Evolutionary conservation across 2,888 invertebrate species (phyloP), one percentile per base, ranked within the genome.

Genomic region (Drosophila pullipes): DNA sequence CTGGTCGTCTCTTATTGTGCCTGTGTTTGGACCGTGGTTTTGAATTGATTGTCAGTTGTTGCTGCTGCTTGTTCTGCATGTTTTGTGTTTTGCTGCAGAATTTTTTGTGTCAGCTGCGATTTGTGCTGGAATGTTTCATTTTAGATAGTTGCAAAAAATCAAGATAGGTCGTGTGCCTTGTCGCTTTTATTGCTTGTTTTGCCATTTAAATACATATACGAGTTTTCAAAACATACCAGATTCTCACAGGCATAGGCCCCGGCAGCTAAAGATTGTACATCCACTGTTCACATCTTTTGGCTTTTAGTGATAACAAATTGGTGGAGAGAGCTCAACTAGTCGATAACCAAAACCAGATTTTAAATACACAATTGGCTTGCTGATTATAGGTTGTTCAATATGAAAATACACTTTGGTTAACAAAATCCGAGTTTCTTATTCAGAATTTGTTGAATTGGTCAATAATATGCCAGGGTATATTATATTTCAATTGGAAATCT

Each of bases 31-130:
- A 41, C 62, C 37, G 60, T 63, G 68, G 79, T 77, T 86, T 66
- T 69, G 71, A 73, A 76, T 76, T 72, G 80, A 80, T 80, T 78
- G 76, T 53, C 53, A 39, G 52, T 52, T 57, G 65, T 53, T 47
- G 22, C 28, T 25, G 47, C 25, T 16, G 22, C 47, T 28, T 41
- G 11, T 44, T 76, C 22, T 49, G 25, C 18, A 37, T 62, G 28
- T 52, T 59, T 41, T 44, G 4, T 50, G 25, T n/a, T 13, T 49
- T 39, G 41, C 49, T n/a, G 41, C 11, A n/a, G 2, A 18, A 41
- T 44, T 39, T 69, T 41, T 37, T 37, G 33, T 22, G n/a, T n/a
- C 78, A 53, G 22, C 44, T 58, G 41, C 37, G 57, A 64, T 39
- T 74, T 58, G 22, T 30, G 33, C 18, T 16, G 16, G 22, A 41